Evolutionary conservation across 1,140 invertebrate genomes (phyloP), one percentile per base, ranked within the genome.

Genomic region (Drosophila takahashii): DNA sequence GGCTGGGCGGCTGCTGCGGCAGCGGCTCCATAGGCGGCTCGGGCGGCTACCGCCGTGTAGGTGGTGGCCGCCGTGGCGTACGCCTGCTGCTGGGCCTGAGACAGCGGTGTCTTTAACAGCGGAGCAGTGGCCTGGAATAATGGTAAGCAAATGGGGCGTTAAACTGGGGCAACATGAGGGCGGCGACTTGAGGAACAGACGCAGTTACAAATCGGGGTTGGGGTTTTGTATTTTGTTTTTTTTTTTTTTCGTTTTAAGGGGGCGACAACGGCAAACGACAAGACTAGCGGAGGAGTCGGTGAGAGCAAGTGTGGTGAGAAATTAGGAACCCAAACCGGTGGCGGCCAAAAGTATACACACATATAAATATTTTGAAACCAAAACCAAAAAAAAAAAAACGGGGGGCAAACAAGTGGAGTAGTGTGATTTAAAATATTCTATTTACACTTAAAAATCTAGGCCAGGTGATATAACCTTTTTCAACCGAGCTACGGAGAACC

Each of bases 11-110:
- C 96, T 95, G 79, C 96, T 93, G 96, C 96, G 50, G 96, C 96
- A 42, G 96, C 96, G 36, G 96, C 95, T 52, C 96, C 96, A 83
- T 96, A 96, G 39, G 95, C 95, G 29, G 96, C 96, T 70, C 96
- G 95, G 77, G 96, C 95, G 32, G 96, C 96, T 69, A 96, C 96
- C 79, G 96, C 96, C 91, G 96, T 96, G 92, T 96, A 96, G 73
- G 94, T 95, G 70, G 96, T 96, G 64, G 95, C 95, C 70, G 95
- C 95, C 81, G 95, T 95, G 65, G 90, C 90, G 51, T 91, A 91
- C 76, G 95, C 95, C 86, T 95, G 95, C 93, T 95, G 94, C 92
- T 93, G 95, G 93, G 94, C 93, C 86, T 93, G 81, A 86, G 93
- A 93, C 81, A 95, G 93, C 73, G 95, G 95, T 47, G 95, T 93